Base-by-base conservation (phyloP, 2,888 invertebrate species). In the Morpho achilles region DNA sequence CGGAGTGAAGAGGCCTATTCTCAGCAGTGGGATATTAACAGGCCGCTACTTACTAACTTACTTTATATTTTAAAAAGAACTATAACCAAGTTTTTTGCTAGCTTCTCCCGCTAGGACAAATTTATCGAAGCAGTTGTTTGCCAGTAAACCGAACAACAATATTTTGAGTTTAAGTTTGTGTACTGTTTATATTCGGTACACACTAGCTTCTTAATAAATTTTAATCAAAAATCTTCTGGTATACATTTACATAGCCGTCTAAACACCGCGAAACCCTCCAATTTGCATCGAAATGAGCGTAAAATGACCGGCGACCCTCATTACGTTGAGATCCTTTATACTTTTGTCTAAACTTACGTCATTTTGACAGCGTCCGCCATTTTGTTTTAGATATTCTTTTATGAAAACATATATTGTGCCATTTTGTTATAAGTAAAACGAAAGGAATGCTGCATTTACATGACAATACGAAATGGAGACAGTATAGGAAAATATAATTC, bases 211-310 rank as follows among this genome's bases (percentile, higher is more conserved):
- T 78, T 77, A 77, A 80, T 85, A 81, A 80, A 83, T 80, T 84
- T 85, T 84, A 85, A 87, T 84, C 84, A 86, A 84, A n/a, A 85
- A 82, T 82, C 87, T 84, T 83, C 77, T 69, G 76, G 73, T 71
- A 73, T 72, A 62, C 77, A 86, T 88, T 86, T 82, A 76, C 86
- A 84, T 83, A 85, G 81, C 74, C 75, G 76, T 80, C 78, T 77
- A 78, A 85, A 84, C 78, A 80, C 81, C 78, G 77, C 76, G 77
- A 75, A 77, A 80, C 82, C 84, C 85, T 84, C 76, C 75, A 87
- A 87, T 88, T 87, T 87, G 81, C 88, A 87, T 87, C 67, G 84
- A 82, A 87, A 87, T 82, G 85, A 84, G 79, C 81, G 77, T 73
- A 76, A 85, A 88, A 87, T 86, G 82, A 83, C 86, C 84, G 75